These are phyloP conservation scores for Ciconia boyciana DNA, from an alignment of 2,113 vertebrate genomes.

Conservation along the genomic window DNA sequence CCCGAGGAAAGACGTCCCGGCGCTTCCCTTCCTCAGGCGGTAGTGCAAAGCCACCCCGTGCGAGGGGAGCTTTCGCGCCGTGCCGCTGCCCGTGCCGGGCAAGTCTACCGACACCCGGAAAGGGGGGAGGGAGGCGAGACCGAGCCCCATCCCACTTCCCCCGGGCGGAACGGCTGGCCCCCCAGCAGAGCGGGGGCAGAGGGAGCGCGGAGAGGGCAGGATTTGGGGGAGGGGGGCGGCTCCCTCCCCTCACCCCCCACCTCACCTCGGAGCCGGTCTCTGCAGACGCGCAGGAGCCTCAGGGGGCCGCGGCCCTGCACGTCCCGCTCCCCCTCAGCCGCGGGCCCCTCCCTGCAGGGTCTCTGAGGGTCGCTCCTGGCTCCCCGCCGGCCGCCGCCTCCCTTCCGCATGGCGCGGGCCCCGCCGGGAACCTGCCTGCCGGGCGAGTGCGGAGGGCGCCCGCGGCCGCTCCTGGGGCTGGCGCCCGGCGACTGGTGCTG, in stretches of 20 bases:
- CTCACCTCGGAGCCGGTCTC: slow-evolving; percentile 8
- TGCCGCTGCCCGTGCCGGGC: not conserved
- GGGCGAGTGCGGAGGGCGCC: not conserved
- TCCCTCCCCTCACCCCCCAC: not conserved
- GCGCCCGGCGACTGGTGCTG: not conserved
- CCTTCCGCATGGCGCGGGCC: slow-evolving; percentile 25
- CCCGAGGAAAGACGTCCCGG: not conserved
- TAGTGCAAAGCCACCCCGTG: not conserved
- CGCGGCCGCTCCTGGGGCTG: not conserved
- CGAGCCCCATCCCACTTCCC: not conserved
- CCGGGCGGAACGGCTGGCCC: not conserved
- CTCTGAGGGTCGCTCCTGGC: not conserved
- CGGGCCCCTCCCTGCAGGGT: not conserved
- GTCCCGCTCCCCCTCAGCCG: not conserved
- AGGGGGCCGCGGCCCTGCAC: not conserved
- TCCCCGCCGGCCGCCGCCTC: not conserved
- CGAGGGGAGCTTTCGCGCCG: not conserved
- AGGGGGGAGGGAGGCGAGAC: not conserved
- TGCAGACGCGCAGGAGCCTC: not conserved
- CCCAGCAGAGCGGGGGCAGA: not conserved
- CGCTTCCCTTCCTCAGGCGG: not conserved
- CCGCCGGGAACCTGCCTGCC: not conserved
- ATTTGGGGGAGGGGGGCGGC: not conserved
- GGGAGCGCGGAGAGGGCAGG: not conserved
- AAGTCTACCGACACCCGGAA: not conserved